Percentiles rank a stretch among this genome's conserved stretches.
These are phyloP conservation scores for Microhierax caerulescens DNA, from an alignment of 2,797 vertebrate genomes.

Conservation along the genomic window DNA sequence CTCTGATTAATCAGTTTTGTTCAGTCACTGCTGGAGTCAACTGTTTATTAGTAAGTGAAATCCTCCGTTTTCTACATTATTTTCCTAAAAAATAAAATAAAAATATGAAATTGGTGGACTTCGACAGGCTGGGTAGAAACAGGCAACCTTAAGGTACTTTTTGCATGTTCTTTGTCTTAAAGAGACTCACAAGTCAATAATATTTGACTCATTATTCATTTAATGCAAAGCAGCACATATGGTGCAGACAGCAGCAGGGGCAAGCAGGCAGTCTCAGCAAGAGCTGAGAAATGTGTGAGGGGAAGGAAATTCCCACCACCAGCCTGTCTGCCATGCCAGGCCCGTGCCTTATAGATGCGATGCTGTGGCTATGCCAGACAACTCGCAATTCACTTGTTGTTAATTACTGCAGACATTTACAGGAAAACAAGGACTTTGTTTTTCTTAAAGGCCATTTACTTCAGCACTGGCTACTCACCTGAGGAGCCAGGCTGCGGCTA, in stretches of 20 bases:
- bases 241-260: neutral
- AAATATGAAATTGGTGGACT: neutral
- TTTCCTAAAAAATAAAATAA: neutral
- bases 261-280: neutral
- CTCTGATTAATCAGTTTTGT: conserved; percentile 21
- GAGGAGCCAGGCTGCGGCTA: neutral
- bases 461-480: neutral
- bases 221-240: neutral
- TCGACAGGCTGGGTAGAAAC: neutral
- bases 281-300: neutral
- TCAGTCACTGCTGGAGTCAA: conserved; percentile 37
- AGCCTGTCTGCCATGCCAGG: neutral
- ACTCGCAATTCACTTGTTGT: neutral
- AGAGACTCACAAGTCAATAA: neutral
- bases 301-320: neutral
- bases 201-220: neutral
- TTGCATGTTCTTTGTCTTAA: neutral
- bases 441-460: neutral
- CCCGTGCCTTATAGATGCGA: neutral
- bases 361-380: neutral
- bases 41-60: conserved; percentile 30
- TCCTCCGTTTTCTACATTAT: neutral
- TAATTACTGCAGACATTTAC: neutral
- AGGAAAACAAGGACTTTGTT: neutral
- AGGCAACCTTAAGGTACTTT: neutral